phyloP scores from a whole-genome alignment of 2,797 vertebrate species.

The Graptemys geographica region DNA sequence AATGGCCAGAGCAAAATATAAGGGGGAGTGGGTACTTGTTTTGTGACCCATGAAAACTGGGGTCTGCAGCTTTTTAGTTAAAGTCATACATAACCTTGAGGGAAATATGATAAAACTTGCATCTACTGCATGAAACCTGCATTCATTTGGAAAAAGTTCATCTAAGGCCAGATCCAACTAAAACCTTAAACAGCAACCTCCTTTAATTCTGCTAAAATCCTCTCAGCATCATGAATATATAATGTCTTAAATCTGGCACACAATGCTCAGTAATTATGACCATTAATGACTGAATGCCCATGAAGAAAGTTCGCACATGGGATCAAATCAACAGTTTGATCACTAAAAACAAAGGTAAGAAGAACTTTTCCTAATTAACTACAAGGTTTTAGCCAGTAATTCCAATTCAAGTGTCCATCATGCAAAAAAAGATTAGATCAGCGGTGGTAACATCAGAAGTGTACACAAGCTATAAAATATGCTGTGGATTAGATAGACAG shows the following conservation, averaged over 20 bases:
- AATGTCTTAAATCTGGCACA: background rate
- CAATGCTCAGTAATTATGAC: background rate
- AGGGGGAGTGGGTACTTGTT: background rate
- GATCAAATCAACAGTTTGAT: background rate
- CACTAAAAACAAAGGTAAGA: background rate
- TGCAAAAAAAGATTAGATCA: background rate
- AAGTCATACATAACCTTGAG: constrained; percentile 4
- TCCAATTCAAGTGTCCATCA: background rate
- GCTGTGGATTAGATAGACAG: background rate
- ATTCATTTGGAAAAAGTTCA: constrained; percentile 26
- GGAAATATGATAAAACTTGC: background rate
- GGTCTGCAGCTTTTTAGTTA: constrained; percentile 29
- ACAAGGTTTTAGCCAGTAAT: background rate
- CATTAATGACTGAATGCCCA: background rate
- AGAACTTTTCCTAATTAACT: background rate
- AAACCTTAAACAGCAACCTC: constrained; percentile 8
- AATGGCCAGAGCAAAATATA: constrained; percentile 26
- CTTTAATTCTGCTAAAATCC: background rate
- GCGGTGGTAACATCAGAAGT: background rate
- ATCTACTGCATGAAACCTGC: constrained; percentile 4
- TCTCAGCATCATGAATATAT: background rate
- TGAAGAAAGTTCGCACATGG: background rate
- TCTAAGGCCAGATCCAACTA: background rate
- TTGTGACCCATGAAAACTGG: background rate
- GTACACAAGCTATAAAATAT: background rate